Conservation (phyloP, 2,888 invertebrate genomes). For the Cyrtodaria siliqua region DNA sequence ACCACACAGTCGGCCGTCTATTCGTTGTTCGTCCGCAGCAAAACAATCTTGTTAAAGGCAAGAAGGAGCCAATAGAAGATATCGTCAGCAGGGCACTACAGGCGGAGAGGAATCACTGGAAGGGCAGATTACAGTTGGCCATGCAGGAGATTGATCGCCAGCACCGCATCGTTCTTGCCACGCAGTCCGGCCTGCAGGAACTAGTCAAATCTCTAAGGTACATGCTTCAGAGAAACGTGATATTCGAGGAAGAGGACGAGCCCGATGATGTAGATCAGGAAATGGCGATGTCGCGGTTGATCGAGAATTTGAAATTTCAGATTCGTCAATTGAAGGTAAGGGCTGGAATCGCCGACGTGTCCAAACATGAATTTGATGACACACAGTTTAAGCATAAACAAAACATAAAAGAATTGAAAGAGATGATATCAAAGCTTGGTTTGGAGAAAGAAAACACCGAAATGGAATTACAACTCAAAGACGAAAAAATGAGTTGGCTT, state of each 20-base stretch:
- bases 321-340: conserved; percentile 64
- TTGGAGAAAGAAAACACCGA: conserved; percentile 60
- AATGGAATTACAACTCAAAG: conserved; percentile 48
- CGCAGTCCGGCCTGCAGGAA: conserved; percentile 69
- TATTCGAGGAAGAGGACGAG: conserved; percentile 54
- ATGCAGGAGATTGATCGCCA: conserved; percentile 76
- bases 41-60: conserved; percentile 40
- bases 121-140: conserved; percentile 69
- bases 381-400: conserved; percentile 47
- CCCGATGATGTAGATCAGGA: conserved; percentile 61
- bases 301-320: conserved; percentile 67
- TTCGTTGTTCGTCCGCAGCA: conserved; percentile 47
- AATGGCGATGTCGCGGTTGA: conserved; percentile 33
- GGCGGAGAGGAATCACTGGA: conserved; percentile 78
- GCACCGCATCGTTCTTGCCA: conserved; percentile 65
- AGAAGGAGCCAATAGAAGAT: conserved; percentile 39
- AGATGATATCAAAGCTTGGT: conserved; percentile 59
- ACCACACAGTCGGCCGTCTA: conserved; percentile 67
- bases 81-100: conserved; percentile 67
- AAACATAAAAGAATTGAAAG: conserved; percentile 62
- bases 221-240: conserved; percentile 18
- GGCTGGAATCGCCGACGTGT: conserved; percentile 55
- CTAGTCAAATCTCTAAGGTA: conserved; percentile 60
- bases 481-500: conserved; percentile 69
- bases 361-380: conserved; percentile 47